These are phyloP conservation scores for Fregata magnificens DNA, from an alignment of 2,113 vertebrate species.

Conservation along the genomic window DNA sequence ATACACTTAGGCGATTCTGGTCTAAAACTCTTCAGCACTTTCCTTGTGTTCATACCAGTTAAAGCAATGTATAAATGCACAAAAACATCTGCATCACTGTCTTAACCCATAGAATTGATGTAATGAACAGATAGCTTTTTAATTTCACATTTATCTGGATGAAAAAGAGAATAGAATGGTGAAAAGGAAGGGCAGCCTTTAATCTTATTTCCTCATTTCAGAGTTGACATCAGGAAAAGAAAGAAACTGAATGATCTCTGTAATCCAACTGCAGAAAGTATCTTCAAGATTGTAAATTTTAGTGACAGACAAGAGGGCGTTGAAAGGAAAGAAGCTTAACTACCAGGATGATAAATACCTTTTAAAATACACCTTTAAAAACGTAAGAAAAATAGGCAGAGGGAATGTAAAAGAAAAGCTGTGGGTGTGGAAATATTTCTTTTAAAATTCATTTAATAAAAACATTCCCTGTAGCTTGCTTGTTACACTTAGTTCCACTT, in stretches of 20 bases:
- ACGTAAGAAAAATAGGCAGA: not conserved
- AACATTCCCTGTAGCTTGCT: not conserved
- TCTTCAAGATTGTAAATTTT: not conserved
- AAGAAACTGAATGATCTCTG: not conserved
- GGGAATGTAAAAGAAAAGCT: not conserved
- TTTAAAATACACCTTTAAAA: not conserved
- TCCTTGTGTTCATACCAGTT: not conserved
- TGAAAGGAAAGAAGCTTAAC: not conserved
- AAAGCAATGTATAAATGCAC: not conserved
- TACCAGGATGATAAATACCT: not conserved
- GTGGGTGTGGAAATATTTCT: not conserved
- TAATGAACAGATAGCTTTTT: not conserved
- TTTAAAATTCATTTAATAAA: not conserved
- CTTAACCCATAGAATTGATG: not conserved
- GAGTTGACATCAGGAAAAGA: not conserved
- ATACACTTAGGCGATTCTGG: not conserved
- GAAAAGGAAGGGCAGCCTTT: not conserved
- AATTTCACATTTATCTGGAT: not conserved
- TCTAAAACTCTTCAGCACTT: not conserved
- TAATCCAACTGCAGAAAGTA: not conserved
- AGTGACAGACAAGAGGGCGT: not conserved
- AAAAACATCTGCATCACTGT: not conserved
- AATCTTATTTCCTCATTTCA: not conserved
- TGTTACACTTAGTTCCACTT: not conserved
- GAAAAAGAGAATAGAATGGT: not conserved